Evolutionary conservation across 2,113 vertebrate genomes (phyloP).

Genomic region (Phycodurus eques): DNA sequence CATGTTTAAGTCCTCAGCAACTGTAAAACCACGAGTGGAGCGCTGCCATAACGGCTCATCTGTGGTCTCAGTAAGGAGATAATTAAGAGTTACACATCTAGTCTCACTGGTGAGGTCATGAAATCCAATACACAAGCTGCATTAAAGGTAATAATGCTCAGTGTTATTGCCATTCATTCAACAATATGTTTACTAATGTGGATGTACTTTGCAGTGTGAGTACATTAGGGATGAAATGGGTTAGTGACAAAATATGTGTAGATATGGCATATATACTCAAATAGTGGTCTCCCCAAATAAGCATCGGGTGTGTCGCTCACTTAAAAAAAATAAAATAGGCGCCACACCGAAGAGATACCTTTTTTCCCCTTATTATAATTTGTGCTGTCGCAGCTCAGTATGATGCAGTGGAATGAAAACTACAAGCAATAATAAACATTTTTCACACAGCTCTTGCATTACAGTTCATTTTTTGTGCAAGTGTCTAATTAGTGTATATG

Average conservation of each 20-base stretch:
- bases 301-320: too few species aligned
- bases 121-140: not conserved
- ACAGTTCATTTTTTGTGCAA: not conserved
- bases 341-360: too few species aligned
- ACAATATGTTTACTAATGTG: not conserved
- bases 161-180: not conserved
- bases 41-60: slow-evolving; percentile 19
- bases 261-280: too few species aligned
- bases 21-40: slow-evolving; percentile 3
- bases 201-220: not conserved
- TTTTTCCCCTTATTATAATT: too few species aligned
- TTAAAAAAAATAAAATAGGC: too few species aligned
- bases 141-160: not conserved
- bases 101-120: not conserved
- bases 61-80: slow-evolving; percentile 17
- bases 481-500: not conserved
- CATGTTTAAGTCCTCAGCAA: not conserved
- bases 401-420: not conserved
- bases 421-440: not conserved
- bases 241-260: too few species aligned
- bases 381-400: too few species aligned
- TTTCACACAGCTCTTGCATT: not conserved
- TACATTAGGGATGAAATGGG: not conserved
- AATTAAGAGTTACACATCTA: not conserved
- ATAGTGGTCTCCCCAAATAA: too few species aligned